phyloP scores from a whole-genome alignment of 2,113 vertebrate genomes.

The Genyomyrus donnyi region DNA sequence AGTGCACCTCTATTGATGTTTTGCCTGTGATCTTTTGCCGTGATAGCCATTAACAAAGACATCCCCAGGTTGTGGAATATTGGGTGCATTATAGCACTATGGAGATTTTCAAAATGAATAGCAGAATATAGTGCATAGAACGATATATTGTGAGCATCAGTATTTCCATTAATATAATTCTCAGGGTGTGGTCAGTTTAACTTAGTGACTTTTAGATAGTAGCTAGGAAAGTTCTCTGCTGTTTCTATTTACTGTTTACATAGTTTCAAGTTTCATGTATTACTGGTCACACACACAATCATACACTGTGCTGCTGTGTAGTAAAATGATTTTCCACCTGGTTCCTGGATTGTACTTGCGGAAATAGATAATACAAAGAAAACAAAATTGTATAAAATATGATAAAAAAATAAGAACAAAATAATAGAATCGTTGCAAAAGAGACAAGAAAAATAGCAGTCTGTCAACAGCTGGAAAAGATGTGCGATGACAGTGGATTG shows the following conservation, averaged over 20 bases:
- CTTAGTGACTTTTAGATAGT: not conserved
- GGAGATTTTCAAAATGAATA: not conserved
- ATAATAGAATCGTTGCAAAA: not conserved
- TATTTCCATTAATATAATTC: not conserved
- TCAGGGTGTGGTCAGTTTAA: not conserved
- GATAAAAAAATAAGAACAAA: not conserved
- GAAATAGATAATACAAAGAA: not conserved
- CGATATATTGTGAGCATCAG: not conserved
- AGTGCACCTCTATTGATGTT: not conserved
- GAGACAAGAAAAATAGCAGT: not conserved
- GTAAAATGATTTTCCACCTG: not conserved
- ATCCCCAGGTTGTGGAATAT: not conserved
- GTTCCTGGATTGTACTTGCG: not conserved
- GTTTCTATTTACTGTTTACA: not conserved
- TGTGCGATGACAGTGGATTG: not conserved
- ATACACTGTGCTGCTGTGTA: not conserved
- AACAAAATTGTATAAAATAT: not conserved
- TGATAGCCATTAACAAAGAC: conserved; percentile 21
- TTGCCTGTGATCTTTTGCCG: conserved; percentile 25
- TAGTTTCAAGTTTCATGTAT: not conserved
- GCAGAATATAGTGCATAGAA: not conserved
- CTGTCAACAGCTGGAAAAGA: too few relatives aligned
- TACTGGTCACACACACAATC: not conserved
- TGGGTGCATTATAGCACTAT: not conserved
- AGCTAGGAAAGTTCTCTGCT: not conserved